Evolutionary conservation across 2,888 invertebrate species (phyloP).

Genomic region (Hirtodrosophila confusa): DNA sequence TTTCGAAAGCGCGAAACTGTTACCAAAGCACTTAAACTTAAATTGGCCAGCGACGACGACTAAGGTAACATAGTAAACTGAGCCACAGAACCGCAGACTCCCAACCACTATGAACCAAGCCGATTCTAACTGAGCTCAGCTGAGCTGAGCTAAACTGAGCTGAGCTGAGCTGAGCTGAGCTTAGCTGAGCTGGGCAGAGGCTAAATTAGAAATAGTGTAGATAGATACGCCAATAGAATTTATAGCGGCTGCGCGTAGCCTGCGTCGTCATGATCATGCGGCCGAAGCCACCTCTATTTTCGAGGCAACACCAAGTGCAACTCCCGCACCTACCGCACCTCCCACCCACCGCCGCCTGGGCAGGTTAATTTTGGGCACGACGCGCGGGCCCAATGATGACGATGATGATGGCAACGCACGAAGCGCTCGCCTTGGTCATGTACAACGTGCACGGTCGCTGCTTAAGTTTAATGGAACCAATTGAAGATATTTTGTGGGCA

Average conservation of each 20-base stretch:
- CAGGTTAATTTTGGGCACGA: constrained; percentile 79
- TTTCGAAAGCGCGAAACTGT: constrained; percentile 81
- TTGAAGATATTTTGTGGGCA: constrained; percentile 81
- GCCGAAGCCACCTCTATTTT: constrained; percentile 14
- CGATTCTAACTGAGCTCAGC: constrained; percentile 4
- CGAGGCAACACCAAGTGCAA: constrained; percentile 9
- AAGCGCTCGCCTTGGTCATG: constrained; percentile 56
- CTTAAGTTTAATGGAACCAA: constrained; percentile 81
- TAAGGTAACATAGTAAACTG: constrained; percentile 61
- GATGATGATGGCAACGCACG: constrained; percentile 77
- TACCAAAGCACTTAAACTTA: constrained; percentile 81
- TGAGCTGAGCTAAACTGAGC: constrained; percentile 1
- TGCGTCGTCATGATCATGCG: constrained; percentile 69
- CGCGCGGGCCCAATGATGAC: constrained; percentile 61
- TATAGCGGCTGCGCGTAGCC: constrained; percentile 68
- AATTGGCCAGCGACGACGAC: constrained; percentile 71
- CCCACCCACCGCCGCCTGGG: constrained; percentile 29
- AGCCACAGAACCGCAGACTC: constrained; percentile 30
- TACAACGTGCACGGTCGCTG: constrained; percentile 61
- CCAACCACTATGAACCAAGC: not conserved
- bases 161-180: not conserved
- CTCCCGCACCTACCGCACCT: not conserved
- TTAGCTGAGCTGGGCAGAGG: constrained; percentile 32
- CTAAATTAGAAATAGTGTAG: constrained; percentile 81
- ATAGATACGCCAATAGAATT: constrained; percentile 79